phyloP scores from a whole-genome alignment of 2,113 vertebrate genomes.

The Gallinago paraguaiae region DNA sequence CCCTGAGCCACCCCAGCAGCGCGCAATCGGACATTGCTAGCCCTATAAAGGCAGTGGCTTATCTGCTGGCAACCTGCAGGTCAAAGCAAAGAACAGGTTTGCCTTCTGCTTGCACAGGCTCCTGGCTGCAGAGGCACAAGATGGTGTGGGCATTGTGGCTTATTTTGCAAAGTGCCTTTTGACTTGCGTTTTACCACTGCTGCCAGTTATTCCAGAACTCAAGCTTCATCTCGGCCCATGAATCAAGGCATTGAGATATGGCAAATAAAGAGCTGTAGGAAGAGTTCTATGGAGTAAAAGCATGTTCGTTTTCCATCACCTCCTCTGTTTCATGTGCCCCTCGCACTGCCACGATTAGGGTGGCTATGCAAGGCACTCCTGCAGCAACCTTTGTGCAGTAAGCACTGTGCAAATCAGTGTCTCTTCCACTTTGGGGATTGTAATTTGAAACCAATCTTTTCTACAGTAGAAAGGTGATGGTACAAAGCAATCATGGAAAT shows the following conservation, averaged over 20 bases:
- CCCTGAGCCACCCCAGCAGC: neutral
- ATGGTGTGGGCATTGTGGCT: rapidly evolving
- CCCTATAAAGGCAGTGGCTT: neutral
- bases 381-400: neutral
- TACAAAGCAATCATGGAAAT: neutral
- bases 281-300: neutral
- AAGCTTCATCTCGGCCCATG: neutral
- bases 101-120: neutral
- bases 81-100: neutral
- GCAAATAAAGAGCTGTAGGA: neutral
- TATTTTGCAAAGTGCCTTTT: neutral
- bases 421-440: neutral
- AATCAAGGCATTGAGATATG: neutral
- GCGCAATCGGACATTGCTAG: neutral
- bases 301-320: neutral
- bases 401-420: neutral
- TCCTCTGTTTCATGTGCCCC: neutral
- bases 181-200: neutral
- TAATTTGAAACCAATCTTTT: neutral
- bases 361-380: neutral
- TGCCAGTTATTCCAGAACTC: neutral
- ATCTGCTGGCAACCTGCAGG: neutral
- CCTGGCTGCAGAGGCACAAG: neutral
- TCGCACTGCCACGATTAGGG: neutral
- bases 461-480: neutral